These are phyloP conservation scores for Loripinus fragilis DNA, from an alignment of 2,888 invertebrate genomes.

Conservation along the genomic window DNA sequence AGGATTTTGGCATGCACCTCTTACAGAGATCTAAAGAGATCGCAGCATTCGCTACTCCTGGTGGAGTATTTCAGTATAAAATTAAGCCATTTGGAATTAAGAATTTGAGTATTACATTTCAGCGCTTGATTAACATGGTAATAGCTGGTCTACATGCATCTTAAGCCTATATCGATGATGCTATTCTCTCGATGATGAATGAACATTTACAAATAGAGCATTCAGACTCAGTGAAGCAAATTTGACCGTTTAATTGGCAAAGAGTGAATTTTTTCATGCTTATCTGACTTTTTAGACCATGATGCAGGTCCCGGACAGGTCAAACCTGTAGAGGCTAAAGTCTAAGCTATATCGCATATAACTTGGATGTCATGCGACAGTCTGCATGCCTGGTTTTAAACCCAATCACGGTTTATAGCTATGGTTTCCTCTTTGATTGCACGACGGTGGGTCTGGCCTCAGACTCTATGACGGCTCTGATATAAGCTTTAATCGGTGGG, in stretches of 20 bases:
- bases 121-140: constrained; percentile 47
- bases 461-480: too few species aligned
- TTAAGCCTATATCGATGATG: constrained; percentile 55
- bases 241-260: neutral
- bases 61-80: constrained; percentile 54
- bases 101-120: constrained; percentile 51
- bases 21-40: constrained; percentile 56
- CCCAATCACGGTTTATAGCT: too few species aligned
- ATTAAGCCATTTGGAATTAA: constrained; percentile 65
- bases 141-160: constrained; percentile 30
- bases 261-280: neutral
- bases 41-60: constrained; percentile 56
- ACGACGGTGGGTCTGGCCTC: too few species aligned
- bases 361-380: too few species aligned
- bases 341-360: neutral
- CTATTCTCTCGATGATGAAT: constrained; percentile 33
- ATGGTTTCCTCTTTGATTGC: too few species aligned
- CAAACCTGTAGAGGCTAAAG: neutral
- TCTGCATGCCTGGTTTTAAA: too few species aligned
- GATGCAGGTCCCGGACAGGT: neutral
- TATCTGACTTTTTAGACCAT: neutral
- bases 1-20: constrained; percentile 44
- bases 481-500: too few species aligned
- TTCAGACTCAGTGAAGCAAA: constrained; percentile 13
- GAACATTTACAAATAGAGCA: constrained; percentile 37